Evolutionary conservation across 2,888 invertebrate genomes (phyloP), one percentile per base, ranked within the genome.

Genomic region (Oscheius myriophilus): DNA sequence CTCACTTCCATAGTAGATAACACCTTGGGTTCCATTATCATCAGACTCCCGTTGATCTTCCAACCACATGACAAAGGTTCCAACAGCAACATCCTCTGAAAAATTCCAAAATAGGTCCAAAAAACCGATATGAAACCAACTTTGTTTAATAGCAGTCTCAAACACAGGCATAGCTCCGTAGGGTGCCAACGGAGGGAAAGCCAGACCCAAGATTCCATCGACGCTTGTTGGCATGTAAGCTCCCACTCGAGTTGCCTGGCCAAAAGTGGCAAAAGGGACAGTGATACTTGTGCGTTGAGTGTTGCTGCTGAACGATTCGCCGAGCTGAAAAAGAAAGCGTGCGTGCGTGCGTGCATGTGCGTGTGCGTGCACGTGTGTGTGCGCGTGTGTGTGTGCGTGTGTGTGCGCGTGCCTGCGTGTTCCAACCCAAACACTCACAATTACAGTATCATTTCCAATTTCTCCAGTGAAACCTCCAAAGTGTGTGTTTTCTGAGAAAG

Each of bases 1-100:
- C 61, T 14, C 23, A 59, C 67, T 42, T 68, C 68, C 68, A 25
- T 55, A 68, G n/a, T 63, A 68, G 55, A 68, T 63, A 14, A 63
- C 63, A 45, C 68, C 68, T 11, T 49, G 54, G 16, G 62, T 62
- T 46, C 68, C 68, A n/a, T 62, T 62, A 53, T 68, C 68, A 21
- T 12, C 9, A 9, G 63, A 63, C 9, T 51, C 45, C n/a, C 46
- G 53, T 33, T 63, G 62, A 46, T 68, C 63, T 26, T 68, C 68
- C 26, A 68, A 21, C 68, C 68, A 68, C 43, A 63, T 45, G 18
- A 43, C 25, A 26, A 63, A 43, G 16, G 42, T 49, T 11, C 51
- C 54, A 12, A 18, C 21, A n/a, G 21, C 33, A 33, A 68, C 63
- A 26, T 54, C 49, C 7, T 25, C 33, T 33, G 9, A 33, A 33